These are phyloP conservation scores for Epirrhoe alternata DNA, from an alignment of 2,888 invertebrate genomes.

Conservation along the genomic window DNA sequence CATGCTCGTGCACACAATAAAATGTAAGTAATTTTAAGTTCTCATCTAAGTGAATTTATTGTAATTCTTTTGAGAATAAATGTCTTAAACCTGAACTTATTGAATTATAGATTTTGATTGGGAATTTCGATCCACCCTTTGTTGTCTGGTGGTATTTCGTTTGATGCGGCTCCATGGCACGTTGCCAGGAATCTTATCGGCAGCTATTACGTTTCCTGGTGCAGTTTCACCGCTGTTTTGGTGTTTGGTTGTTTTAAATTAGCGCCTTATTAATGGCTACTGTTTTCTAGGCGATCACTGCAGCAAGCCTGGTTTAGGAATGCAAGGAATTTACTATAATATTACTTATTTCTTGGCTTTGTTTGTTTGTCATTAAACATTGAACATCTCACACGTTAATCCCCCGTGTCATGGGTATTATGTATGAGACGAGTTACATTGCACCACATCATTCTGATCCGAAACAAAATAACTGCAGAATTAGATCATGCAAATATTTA, in stretches of 20 bases:
- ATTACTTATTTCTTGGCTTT: background rate
- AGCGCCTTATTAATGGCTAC: slow-evolving; percentile 5
- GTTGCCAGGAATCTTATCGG: slow-evolving; percentile 31
- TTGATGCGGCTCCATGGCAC: slow-evolving; percentile 27
- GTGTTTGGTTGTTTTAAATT: slow-evolving; percentile 7
- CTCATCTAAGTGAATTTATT: too few relatives aligned
- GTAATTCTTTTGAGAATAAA: too few relatives aligned
- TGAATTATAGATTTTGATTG: slow-evolving; percentile 42
- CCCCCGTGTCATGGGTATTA: too few relatives aligned
- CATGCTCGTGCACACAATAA: too few relatives aligned
- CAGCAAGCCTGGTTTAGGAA: background rate
- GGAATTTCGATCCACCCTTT: slow-evolving; percentile 39
- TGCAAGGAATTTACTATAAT: background rate
- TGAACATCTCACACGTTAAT: too few relatives aligned
- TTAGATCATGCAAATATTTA: too few relatives aligned
- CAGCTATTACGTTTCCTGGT: slow-evolving; percentile 17
- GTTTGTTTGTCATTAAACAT: background rate
- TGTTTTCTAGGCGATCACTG: background rate
- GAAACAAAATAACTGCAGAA: too few relatives aligned
- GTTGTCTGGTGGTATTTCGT: slow-evolving; percentile 40
- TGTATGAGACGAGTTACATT: too few relatives aligned
- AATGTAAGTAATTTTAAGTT: too few relatives aligned
- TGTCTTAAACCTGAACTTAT: too few relatives aligned
- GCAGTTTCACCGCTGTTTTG: slow-evolving; percentile 16
- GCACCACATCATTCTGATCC: too few relatives aligned